Base-by-base conservation (phyloP, 2,797 vertebrate species). In the Cyclopterus lumpus region DNA sequence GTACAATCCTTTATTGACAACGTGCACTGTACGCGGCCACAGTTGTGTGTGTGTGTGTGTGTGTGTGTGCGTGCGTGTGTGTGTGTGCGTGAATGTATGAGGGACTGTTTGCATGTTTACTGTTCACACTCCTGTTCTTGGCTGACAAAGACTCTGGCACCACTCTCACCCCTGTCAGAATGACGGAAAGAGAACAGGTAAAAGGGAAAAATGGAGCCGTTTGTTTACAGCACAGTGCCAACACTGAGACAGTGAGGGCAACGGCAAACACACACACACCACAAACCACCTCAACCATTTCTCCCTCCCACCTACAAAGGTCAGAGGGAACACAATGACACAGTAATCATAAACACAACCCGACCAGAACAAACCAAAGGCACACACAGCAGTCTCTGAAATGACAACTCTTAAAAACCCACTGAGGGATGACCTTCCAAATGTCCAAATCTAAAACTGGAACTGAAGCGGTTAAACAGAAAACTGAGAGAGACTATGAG, bases 381-480 rank as follows among this genome's bases (percentile, higher is more conserved):
- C 81, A 79, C 76, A 83, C 57, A 1, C 9, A 66, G 79, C 24
- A 48, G 55, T 74, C 67, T 75, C 76, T 73, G 86, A 87, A 90
- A 91, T 88, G 83, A 54, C 81, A 83, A 83, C 74, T 89, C 78
- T 82, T 71, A 85, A 69, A 70, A 88, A 91, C 26, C 61, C 87
- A 81, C 73, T 79, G 80, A 66, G 67, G 83, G 83, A 72, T 90
- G 88, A 93, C 90, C 90, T 88, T 78, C 76, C 72, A 89, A 93
- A 91, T 90, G 88, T 85, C 88, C 88, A 58, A 83, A 88, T 80
- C 75, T 78, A 59, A 80, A 84, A 71, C 78, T 46, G 71, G 72
- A 81, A 72, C 67, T 63, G 46, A 84, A 83, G 80, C 72, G 5
- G 68, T 85, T 80, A 82, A 88, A 86, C 72, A 78, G 44, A 61